Conservation (phyloP, 2,113 vertebrate genomes). For the Garra rufa region DNA sequence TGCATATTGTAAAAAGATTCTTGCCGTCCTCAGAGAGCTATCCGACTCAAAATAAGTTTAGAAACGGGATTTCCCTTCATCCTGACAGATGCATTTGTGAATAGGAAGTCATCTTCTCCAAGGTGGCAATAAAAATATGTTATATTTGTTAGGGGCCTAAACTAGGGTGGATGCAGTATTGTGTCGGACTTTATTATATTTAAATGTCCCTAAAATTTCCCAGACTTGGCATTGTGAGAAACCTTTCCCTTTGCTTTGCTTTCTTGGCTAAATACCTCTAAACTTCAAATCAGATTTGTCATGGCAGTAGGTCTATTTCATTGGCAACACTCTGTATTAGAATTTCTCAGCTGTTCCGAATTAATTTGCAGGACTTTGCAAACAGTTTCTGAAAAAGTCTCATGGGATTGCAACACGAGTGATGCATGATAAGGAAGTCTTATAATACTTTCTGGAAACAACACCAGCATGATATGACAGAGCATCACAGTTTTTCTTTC, state of each 20-base stretch:
- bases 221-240: not conserved
- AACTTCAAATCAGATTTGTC: constrained; percentile 30
- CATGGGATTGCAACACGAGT: constrained; percentile 28
- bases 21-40: constrained; percentile 1
- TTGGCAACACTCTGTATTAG: not conserved
- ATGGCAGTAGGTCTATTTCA: constrained; percentile 3
- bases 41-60: not conserved
- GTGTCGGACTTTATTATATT: not conserved
- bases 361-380: not conserved
- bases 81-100: not conserved
- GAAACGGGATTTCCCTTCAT: not conserved
- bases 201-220: not conserved
- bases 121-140: not conserved
- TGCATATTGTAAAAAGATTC: not conserved
- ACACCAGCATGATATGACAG: not conserved
- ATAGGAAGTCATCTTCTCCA: not conserved
- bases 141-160: not conserved
- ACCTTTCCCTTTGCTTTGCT: not conserved
- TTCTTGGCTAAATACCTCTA: constrained; percentile 28
- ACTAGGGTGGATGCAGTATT: not conserved
- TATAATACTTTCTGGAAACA: constrained; percentile 23
- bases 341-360: constrained; percentile 18
- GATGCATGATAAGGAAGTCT: constrained; percentile 29
- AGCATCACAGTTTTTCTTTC: constrained; percentile 22
- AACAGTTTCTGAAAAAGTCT: constrained; percentile 6